Evolutionary conservation across 1,140 invertebrate genomes (phyloP).

Genomic region (Bicyclus anynana): DNA sequence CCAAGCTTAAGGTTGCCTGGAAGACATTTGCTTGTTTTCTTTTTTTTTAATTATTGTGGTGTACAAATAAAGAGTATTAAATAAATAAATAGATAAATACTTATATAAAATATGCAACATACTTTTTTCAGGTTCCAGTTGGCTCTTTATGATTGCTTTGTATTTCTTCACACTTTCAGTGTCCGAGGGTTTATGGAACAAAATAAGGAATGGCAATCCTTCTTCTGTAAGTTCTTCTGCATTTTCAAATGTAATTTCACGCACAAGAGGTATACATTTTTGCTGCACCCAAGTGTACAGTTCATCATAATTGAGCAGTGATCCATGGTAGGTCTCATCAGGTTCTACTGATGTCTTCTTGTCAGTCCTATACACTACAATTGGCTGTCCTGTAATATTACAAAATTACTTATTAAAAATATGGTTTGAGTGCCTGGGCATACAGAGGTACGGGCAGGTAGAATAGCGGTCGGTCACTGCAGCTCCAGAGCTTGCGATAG

Average conservation of each 20-base stretch:
- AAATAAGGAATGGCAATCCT: constrained; percentile 98
- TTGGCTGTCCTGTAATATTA: constrained; percentile 75
- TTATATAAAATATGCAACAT: constrained; percentile 59
- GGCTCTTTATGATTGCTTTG: constrained; percentile 87
- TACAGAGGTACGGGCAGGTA: too few relatives aligned
- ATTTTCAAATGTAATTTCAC: constrained; percentile 99
- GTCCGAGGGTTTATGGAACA: constrained; percentile 96
- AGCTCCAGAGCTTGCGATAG: too few relatives aligned
- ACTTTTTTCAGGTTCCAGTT: constrained; percentile 95
- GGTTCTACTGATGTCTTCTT: constrained; percentile 86
- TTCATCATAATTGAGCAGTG: constrained; percentile 86
- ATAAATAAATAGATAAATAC: background rate
- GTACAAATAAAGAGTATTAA: too few relatives aligned
- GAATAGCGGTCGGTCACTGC: too few relatives aligned
- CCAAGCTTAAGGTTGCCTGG: too few relatives aligned
- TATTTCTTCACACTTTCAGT: constrained; percentile 91
- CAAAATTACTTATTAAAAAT: background rate
- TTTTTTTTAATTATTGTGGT: too few relatives aligned
- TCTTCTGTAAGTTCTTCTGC: constrained; percentile 99
- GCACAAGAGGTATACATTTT: constrained; percentile 91
- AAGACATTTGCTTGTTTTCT: too few relatives aligned
- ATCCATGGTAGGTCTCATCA: constrained; percentile 89
- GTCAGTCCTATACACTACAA: constrained; percentile 89
- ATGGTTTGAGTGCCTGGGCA: too few relatives aligned
- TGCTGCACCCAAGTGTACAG: constrained; percentile 91